A percentile compares a stretch with the other conserved stretches of the same genome.
Evolutionary conservation across 2,797 vertebrate species (phyloP).

Genomic region (Mormyrus proboscirostris): DNA sequence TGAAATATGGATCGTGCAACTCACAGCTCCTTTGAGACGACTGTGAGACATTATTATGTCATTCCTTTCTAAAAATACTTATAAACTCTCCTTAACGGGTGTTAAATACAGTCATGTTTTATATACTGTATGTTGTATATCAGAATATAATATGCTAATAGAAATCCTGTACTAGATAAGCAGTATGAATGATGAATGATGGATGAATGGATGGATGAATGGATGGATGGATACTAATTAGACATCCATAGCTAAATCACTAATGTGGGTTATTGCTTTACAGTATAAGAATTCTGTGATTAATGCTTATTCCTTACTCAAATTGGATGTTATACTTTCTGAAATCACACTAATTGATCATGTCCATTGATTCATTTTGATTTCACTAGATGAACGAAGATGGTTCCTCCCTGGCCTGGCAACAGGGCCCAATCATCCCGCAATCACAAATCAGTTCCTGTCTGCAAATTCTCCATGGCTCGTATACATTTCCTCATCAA

Average conservation of each 20-base stretch:
- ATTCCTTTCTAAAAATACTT: not conserved
- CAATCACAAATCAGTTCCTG: not conserved
- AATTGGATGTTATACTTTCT: not conserved
- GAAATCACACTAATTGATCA: not conserved
- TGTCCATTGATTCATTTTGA: not conserved
- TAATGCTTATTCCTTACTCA: not conserved
- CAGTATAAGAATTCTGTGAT: not conserved
- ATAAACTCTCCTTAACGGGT: not conserved
- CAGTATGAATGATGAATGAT: not conserved
- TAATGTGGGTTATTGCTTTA: not conserved
- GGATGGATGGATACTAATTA: not conserved
- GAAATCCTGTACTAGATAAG: not conserved
- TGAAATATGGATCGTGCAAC: not conserved
- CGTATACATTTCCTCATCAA: not conserved
- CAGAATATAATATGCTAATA: not conserved
- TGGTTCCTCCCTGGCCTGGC: not conserved
- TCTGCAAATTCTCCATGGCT: not conserved
- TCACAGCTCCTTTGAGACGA: conserved; percentile 2
- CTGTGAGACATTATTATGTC: not conserved
- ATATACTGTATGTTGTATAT: not conserved
- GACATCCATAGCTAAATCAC: not conserved
- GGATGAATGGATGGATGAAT: not conserved
- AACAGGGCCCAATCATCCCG: not conserved
- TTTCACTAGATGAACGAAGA: not conserved
- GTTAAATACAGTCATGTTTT: not conserved